Evolutionary conservation across 2,113 vertebrate genomes (phyloP), one percentile per base, ranked within the genome.

Genomic region (Varanus salvator): DNA sequence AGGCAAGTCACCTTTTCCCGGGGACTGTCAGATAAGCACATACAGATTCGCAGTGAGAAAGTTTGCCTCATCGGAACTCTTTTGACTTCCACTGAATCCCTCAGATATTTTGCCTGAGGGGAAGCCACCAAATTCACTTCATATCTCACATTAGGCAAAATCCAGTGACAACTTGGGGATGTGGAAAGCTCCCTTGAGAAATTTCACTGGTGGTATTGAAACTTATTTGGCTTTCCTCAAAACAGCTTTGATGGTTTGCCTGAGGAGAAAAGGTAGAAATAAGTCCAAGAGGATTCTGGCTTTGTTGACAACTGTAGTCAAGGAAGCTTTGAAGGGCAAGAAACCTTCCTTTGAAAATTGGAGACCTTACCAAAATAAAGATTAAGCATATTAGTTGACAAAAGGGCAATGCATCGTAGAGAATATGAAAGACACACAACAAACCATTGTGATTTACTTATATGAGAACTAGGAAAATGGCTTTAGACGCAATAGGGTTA

Each of bases 201-300:
- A 74, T 34, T 21, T 85, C 48, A 34, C 17, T 54, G 14, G 19
- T 11, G 23, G 21, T 52, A 74, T 85, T 85, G 68, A 85, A 72
- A 85, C 66, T 72, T 7, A 72, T 34, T 85, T 85, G 69, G 48
- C 68, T 74, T 74, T 23, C 31, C 23, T 6, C 31, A 54, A 50
- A n/a, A 34, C 72, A 54, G 25, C 31, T 85, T 72, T 74, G 84
- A 85, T 72, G 84, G 23, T 85, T 54, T 74, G 69, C 69, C 84
- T 34, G 50, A 85, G 74, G 74, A 87, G 57, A 66, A 66, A 77
- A 87, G 57, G 71, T 31, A 87, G 11, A 66, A 64, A 87, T 44
- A 66, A 77, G 75, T 19, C 85, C n/a, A 64, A 66, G 50, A 77
- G 57, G 72, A 11, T 87, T 64, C 8, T 60, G 54, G 50, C 48